A percentile compares a stretch with the other conserved stretches of the same genome.
phyloP scores from a whole-genome alignment of 2,113 vertebrate species.

The Noturus placidus region DNA sequence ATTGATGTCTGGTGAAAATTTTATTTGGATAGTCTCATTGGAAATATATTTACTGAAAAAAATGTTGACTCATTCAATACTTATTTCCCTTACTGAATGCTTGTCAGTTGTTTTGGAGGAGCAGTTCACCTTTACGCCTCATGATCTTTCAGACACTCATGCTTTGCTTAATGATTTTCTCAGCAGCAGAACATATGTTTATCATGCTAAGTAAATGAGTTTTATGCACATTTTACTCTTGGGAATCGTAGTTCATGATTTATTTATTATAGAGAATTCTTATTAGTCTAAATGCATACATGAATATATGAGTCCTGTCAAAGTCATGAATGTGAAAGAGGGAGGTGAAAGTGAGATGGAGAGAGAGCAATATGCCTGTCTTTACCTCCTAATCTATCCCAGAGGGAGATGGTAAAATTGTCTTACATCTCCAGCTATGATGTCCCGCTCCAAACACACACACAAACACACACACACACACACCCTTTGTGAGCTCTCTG shows the following conservation, averaged over 20 bases:
- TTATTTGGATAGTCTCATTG: too few species aligned
- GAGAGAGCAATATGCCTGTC: constrained; percentile 33
- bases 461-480: background rate
- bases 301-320: constrained; percentile 24
- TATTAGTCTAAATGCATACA: constrained; percentile 30
- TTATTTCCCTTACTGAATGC: background rate
- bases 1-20: too few species aligned
- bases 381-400: constrained; percentile 64
- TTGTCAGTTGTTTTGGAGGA: background rate
- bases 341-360: background rate
- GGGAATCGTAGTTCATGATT: constrained; percentile 40
- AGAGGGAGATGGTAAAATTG: constrained; percentile 53
- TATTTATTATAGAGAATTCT: constrained; percentile 55
- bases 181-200: constrained; percentile 17
- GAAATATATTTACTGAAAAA: too few species aligned
- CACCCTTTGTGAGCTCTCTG: background rate
- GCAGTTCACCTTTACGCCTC: background rate
- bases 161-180: constrained; percentile 17
- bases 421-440: constrained; percentile 2
- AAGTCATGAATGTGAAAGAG: constrained; percentile 8
- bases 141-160: background rate
- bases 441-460: background rate
- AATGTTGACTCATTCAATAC: too few species aligned
- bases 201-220: constrained; percentile 25
- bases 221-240: constrained; percentile 1